Percentiles rank a stretch among this genome's conserved stretches.
phyloP scores from a whole-genome alignment of 2,797 vertebrate species.

The Novumbra hubbsi region DNA sequence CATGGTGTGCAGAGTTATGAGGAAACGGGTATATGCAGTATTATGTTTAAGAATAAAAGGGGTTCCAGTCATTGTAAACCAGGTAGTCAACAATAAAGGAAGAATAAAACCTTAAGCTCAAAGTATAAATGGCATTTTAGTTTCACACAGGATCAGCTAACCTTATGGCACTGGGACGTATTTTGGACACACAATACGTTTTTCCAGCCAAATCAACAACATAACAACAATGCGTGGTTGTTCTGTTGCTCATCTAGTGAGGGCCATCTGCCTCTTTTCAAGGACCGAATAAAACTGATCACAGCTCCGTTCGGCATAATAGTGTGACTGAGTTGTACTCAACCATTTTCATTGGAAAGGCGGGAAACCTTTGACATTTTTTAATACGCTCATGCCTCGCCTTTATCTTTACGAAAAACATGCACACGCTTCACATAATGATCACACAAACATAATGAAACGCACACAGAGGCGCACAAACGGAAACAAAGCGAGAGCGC shows the following conservation, averaged over 20 bases:
- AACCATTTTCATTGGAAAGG: background rate
- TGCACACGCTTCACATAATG: background rate
- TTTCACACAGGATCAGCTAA: background rate
- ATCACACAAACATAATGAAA: slow-evolving; percentile 1
- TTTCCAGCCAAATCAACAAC: background rate
- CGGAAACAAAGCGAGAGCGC: background rate
- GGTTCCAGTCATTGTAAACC: background rate
- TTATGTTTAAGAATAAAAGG: background rate
- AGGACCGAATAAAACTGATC: background rate
- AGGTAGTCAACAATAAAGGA: background rate
- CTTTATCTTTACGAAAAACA: background rate
- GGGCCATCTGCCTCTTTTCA: slow-evolving; percentile 5
- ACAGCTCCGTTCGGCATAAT: background rate
- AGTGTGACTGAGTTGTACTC: background rate
- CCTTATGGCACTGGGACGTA: background rate
- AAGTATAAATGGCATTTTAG: background rate
- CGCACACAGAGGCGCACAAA: slow-evolving; percentile 7
- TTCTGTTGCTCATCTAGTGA: background rate
- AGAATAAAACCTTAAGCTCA: background rate
- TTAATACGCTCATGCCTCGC: background rate
- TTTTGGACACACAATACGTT: background rate
- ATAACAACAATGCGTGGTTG: slow-evolving; percentile 1
- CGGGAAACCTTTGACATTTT: background rate
- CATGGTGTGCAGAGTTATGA: slow-evolving; percentile 24
- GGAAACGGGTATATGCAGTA: slow-evolving; percentile 12